Evolutionary conservation across 2,113 vertebrate species (phyloP), one percentile per base, ranked within the genome.

Genomic region (Glaucomys volans): DNA sequence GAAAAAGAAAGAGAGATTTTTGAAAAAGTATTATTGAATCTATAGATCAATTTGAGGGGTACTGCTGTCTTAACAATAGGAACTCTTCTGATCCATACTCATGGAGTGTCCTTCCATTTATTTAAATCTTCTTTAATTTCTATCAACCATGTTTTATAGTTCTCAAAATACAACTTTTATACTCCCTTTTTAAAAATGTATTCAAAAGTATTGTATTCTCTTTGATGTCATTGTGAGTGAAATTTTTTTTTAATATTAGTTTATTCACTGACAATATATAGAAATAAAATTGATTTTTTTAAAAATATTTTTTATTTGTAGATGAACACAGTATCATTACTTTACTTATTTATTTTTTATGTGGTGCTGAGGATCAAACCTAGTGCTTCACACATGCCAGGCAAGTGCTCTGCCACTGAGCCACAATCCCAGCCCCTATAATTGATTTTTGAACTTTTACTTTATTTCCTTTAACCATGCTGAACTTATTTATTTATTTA

Each of bases 271-370:
- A 35, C 50, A 76, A 69, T 11, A 37, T 28, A 69, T 47, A 90
- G n/a, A 87, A 84, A 84, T 84, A 83, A n/a, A n/a, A 66, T 57
- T 66, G 79, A 74, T 88, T 88, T 80, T 74, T 94, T 47, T 8
- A 47, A 47, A 47, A 47, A 47, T 47, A 47, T 8, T 47, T 47
- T 47, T 47, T 47, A 47, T 6, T 47, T 47, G 44, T 47, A 47
- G 44, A 47, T 47, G 44, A 9, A 47, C 5, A 47, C 44, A 0
- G 44, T 47, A 47, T 47, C 44, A 6, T 47, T 47, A 47, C 9
- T 5, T 47, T 47, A 47, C 9, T 47, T 47, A 47, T 47, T 47
- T 47, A 47, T 47, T 47, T 47, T 47, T 47, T 8, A 47, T 47
- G 44, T 47, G 44, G 44, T 47, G 44, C 9, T 47, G 44, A 47